Evolutionary conservation across 2,888 invertebrate species (phyloP).

Genomic region (Erebia aethiops): DNA sequence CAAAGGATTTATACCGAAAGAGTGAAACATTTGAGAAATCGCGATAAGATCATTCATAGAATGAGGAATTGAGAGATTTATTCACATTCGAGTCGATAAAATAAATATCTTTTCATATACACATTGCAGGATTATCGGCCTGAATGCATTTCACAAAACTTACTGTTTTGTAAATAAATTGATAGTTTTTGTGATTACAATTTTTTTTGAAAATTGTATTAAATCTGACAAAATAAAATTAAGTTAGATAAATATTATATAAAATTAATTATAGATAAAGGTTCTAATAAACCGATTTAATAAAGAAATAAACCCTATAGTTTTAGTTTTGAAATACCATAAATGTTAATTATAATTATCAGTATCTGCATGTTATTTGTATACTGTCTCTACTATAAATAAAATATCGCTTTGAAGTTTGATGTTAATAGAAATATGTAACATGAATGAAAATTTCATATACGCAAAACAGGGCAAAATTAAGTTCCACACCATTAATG

Average conservation of each 20-base stretch:
- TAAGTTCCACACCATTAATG: constrained; percentile 39
- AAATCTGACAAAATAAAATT: too few species aligned
- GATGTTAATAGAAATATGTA: constrained; percentile 8
- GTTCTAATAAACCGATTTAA: too few species aligned
- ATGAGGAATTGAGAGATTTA: constrained; percentile 72
- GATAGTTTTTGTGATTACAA: background rate
- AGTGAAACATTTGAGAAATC: constrained; percentile 75
- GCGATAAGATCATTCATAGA: constrained; percentile 78
- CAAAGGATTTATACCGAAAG: constrained; percentile 77
- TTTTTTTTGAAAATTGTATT: too few species aligned
- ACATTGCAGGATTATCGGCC: constrained; percentile 24
- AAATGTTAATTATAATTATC: too few species aligned
- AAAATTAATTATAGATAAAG: too few species aligned
- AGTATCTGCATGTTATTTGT: too few species aligned
- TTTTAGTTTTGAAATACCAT: too few species aligned
- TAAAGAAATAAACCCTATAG: too few species aligned
- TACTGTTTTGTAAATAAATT: background rate
- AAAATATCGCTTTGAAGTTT: background rate
- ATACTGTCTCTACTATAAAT: too few species aligned
- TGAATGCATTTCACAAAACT: constrained; percentile 24
- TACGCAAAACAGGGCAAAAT: constrained; percentile 20
- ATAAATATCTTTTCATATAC: constrained; percentile 63
- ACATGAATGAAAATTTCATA: constrained; percentile 13
- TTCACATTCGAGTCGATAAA: constrained; percentile 71
- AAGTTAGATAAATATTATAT: too few species aligned